A percentile compares a stretch with the other conserved stretches of the same genome.
Evolutionary conservation across 2,113 vertebrate species (phyloP).

Genomic region (Caranx ignobilis): DNA sequence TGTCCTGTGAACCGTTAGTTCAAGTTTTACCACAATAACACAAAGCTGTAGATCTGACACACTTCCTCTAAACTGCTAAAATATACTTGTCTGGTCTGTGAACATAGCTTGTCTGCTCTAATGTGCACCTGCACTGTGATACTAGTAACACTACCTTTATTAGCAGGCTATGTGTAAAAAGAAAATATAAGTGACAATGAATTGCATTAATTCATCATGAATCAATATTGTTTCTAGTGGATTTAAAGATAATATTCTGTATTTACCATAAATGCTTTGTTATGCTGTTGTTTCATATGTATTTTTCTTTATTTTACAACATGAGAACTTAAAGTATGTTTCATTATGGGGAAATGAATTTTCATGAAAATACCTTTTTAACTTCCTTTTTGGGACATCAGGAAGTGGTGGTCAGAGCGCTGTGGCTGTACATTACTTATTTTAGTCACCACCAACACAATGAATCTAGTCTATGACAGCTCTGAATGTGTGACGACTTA

Average conservation of each 20-base stretch:
- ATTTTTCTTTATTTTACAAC: neutral
- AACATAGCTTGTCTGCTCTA: neutral
- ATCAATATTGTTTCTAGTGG: neutral
- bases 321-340: neutral
- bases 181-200: neutral
- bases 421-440: neutral
- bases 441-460: no score
- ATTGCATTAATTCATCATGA: neutral
- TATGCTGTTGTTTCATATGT: neutral
- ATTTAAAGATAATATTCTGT: neutral
- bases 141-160: no score
- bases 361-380: slow-evolving; percentile 39
- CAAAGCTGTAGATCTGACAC: neutral
- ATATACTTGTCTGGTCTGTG: neutral
- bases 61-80: neutral
- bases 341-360: slow-evolving; percentile 60
- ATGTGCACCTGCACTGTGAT: neutral
- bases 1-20: neutral
- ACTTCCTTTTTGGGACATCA: slow-evolving; percentile 62
- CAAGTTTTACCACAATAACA: neutral
- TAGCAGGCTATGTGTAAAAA: no score
- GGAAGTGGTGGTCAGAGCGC: slow-evolving; percentile 28
- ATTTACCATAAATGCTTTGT: neutral
- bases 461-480: no score
- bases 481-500: neutral